A percentile compares a stretch with the other conserved stretches of the same genome.
phyloP scores from a whole-genome alignment of 1,140 invertebrate genomes.

The Anastrepha ludens region DNA sequence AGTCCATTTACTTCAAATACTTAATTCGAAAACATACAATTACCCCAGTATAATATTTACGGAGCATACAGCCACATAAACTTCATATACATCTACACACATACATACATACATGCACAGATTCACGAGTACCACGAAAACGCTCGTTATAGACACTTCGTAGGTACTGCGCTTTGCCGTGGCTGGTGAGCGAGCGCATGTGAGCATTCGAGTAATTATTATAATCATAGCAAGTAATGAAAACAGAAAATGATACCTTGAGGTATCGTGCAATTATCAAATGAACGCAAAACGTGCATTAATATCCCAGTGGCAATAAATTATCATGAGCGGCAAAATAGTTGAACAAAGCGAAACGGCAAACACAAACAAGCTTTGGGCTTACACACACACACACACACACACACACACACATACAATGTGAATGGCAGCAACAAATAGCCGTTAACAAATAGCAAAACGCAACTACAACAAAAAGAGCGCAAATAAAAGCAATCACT shows the following conservation, averaged over 20 bases:
- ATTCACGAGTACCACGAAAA: not conserved
- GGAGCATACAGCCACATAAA: not conserved
- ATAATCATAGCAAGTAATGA: constrained; percentile 44
- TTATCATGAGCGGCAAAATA: not conserved
- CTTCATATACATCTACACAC: not conserved
- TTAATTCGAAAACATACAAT: not conserved
- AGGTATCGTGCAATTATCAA: constrained; percentile 58
- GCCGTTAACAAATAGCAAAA: not conserved
- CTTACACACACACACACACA: too few species aligned
- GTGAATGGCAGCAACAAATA: not conserved
- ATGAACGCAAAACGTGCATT: constrained; percentile 67
- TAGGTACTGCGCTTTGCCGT: not conserved
- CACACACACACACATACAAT: too few species aligned
- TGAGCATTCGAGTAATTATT: constrained; percentile 24
- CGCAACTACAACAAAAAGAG: not conserved
- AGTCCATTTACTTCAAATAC: not conserved
- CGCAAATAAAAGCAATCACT: not conserved
- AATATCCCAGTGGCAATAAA: constrained; percentile 50
- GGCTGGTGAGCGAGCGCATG: not conserved
- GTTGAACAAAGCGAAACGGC: too few species aligned
- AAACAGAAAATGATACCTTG: constrained; percentile 49
- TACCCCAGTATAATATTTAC: not conserved
- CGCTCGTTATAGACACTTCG: not conserved
- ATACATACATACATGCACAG: not conserved
- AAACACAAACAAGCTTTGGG: too few species aligned